Evolutionary conservation across 2,888 invertebrate species (phyloP), one percentile per base, ranked within the genome.

Genomic region (Mesochorus sp.): DNA sequence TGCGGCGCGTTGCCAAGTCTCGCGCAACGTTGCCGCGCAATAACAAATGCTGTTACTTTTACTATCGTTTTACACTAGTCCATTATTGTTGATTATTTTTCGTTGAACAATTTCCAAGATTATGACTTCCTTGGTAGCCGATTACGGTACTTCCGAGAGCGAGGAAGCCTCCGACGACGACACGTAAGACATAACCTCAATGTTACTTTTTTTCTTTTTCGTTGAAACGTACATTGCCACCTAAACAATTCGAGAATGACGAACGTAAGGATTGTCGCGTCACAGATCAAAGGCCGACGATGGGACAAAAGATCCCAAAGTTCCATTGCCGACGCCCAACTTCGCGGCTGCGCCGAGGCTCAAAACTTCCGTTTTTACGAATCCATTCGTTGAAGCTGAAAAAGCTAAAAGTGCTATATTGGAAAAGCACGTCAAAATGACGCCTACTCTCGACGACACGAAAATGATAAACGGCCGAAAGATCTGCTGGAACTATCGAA

Each of bases 391-490:
- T 21, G 95, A 96, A 89, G 97, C 96, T 0, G 97, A 97, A 90
- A 94, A 95, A 87, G 96, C 96, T 1, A 97, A 97, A 89, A 95
- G 95, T 74, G 96, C 97, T 10, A 95, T 97, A 72, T 92, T 98
- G 49, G 97, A 98, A 87, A 96, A 96, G 86, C 98, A 98, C 90
- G 97, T 98, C 0, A 97, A 97, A 93, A 97, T 98, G 97, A 97
- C 96, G 85, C 93, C 93, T 8, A 92, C 92, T 0, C 75, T 91
- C 89, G 94, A 94, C 81, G 94, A 95, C 87, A 94, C 94, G n/a
- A 94, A 94, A 85, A 94, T 94, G 91, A 96, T 96, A 84, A 97
- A 97, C 88, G 97, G 97, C 0, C 96, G 95, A 86, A 96, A 96
- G 89, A 95, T 98, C 78, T 98, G 98, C 91, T 98, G 97, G 96